Conservation (phyloP, 1,140 invertebrate genomes). For the Chymomyza costata region DNA sequence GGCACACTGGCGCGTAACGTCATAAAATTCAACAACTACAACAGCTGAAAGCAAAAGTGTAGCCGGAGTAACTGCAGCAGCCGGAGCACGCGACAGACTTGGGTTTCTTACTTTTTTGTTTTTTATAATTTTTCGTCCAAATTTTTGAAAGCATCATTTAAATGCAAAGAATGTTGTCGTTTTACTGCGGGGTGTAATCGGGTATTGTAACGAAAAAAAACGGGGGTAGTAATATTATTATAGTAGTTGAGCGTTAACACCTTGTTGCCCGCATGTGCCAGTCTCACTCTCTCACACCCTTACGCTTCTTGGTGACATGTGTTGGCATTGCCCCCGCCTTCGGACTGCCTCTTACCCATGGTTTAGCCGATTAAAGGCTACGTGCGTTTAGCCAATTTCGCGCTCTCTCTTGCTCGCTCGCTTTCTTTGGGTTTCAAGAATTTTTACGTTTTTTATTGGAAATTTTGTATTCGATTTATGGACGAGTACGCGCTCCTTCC, state of each 20-base stretch:
- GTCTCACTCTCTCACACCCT: background rate
- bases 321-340: constrained; percentile 39
- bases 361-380: constrained; percentile 8
- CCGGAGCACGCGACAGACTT: constrained; percentile 45
- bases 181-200: constrained; percentile 4
- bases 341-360: constrained; percentile 11
- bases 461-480: background rate
- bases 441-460: constrained; percentile 1
- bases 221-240: constrained; percentile 37
- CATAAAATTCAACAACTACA: constrained; percentile 19
- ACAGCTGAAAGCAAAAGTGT: constrained; percentile 53
- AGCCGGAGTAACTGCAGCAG: no score
- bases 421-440: background rate
- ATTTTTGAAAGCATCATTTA: constrained; percentile 63
- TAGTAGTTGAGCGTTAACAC: constrained; percentile 65
- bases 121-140: constrained; percentile 16
- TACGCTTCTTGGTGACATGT: constrained; percentile 35
- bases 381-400: constrained; percentile 13
- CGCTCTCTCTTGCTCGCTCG: background rate
- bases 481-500: constrained; percentile 1
- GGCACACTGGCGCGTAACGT: constrained; percentile 25
- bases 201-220: constrained; percentile 45
- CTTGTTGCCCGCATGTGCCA: constrained; percentile 53
- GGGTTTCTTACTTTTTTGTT: constrained; percentile 18
- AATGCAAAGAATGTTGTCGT: constrained; percentile 51